Percentiles rank a stretch among this genome's conserved stretches.
Evolutionary conservation across 2,888 invertebrate genomes (phyloP).

Genomic region (Eupeodes latifasciatus): DNA sequence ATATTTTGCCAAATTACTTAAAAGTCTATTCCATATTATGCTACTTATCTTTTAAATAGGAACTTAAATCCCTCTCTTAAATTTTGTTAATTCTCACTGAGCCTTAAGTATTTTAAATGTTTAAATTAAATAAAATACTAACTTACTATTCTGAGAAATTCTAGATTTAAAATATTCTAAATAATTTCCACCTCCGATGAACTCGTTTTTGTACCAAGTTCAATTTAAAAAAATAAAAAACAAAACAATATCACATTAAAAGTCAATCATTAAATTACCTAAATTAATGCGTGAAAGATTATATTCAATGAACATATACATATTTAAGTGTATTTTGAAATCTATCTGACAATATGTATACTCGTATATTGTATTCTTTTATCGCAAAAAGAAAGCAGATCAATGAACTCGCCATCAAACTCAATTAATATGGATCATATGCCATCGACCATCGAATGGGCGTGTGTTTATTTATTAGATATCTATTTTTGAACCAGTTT

Average conservation of each 20-base stretch:
- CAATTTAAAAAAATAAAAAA: conserved; percentile 6
- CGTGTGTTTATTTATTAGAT: background rate
- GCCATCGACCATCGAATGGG: background rate
- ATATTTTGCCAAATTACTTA: too few relatives aligned
- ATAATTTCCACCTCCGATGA: background rate
- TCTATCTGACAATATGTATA: too few relatives aligned
- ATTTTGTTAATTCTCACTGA: too few relatives aligned
- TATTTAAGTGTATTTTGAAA: too few relatives aligned
- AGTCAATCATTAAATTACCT: conserved; percentile 38
- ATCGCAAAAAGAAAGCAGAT: conserved; percentile 31
- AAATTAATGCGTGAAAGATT: conserved; percentile 42
- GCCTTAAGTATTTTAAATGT: too few relatives aligned
- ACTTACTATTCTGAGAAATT: too few relatives aligned
- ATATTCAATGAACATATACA: conserved; percentile 13
- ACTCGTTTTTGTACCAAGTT: conserved; percentile 11
- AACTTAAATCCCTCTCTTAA: too few relatives aligned
- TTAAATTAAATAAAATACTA: too few relatives aligned
- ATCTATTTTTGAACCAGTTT: conserved; percentile 26
- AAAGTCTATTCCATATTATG: too few relatives aligned
- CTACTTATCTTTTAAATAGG: too few relatives aligned
- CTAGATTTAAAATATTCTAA: too few relatives aligned
- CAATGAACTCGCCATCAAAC: conserved; percentile 11
- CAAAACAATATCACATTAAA: background rate
- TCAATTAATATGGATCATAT: background rate
- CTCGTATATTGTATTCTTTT: background rate